Evolutionary conservation across 2,888 invertebrate species (phyloP).

Genomic region (Heterodera filipjevi): DNA sequence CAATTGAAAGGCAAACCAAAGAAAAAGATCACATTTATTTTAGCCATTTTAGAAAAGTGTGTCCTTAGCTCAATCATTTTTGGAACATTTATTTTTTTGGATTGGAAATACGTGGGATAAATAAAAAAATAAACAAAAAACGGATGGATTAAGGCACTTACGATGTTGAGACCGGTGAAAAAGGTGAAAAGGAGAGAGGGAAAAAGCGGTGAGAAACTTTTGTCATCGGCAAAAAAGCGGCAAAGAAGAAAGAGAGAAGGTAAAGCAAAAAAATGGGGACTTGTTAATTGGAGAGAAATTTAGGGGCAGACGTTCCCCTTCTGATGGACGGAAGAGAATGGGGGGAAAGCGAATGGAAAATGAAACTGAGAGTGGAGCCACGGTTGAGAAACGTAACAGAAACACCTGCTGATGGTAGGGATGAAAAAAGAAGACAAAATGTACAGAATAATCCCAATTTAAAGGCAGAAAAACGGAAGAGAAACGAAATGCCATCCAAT

Average conservation of each 20-base stretch:
- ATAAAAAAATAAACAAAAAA: not conserved
- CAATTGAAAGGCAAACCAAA: not conserved
- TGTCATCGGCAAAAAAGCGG: not conserved
- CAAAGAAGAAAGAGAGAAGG: not conserved
- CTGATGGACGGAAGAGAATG: not conserved
- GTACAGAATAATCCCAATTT: not conserved
- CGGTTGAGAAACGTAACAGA: not conserved
- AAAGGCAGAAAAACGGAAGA: not conserved
- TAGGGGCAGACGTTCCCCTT: not conserved
- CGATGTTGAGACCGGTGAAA: not conserved
- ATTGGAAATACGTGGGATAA: not conserved
- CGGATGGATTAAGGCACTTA: not conserved
- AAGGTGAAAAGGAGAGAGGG: not conserved
- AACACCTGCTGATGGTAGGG: not conserved
- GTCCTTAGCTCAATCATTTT: not conserved
- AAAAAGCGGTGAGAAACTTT: not conserved
- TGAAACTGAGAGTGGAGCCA: constrained; percentile 1
- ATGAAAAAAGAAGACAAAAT: not conserved
- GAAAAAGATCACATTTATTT: not conserved
- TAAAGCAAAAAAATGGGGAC: not conserved
- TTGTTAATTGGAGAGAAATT: not conserved
- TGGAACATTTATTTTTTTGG: not conserved
- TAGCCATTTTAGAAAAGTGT: too few species aligned
- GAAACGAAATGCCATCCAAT: not conserved
- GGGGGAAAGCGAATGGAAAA: not conserved